These are phyloP conservation scores for Sisor rabdophorus DNA, from an alignment of 2,113 vertebrate species.

Conservation along the genomic window DNA sequence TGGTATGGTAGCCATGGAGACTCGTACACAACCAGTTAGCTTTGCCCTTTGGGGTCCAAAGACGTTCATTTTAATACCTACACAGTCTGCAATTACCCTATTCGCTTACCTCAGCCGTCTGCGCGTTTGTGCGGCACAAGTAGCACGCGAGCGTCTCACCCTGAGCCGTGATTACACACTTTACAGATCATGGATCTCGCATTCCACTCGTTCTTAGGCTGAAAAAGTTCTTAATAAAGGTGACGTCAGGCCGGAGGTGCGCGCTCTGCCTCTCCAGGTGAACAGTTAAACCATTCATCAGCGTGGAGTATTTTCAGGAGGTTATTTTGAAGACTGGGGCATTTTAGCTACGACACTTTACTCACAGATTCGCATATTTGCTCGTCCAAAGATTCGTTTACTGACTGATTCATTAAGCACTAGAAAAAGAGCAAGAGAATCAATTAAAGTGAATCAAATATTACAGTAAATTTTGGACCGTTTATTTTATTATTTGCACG, in stretches of 20 bases:
- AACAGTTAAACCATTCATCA: not conserved
- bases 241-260: constrained; percentile 9
- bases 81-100: constrained; percentile 43
- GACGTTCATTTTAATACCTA: constrained; percentile 34
- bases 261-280: not conserved
- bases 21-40: constrained; percentile 37
- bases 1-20: constrained; percentile 47
- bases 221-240: constrained; percentile 30
- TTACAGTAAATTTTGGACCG: too few relatives aligned
- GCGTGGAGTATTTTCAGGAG: not conserved
- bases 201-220: constrained; percentile 49
- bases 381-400: not conserved
- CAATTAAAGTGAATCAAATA: not conserved
- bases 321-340: not conserved
- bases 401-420: not conserved
- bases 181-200: not conserved
- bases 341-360: not conserved
- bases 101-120: not conserved
- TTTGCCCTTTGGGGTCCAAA: constrained; percentile 35
- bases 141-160: not conserved
- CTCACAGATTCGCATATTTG: not conserved
- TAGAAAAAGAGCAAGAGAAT: not conserved
- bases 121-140: not conserved
- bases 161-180: constrained; percentile 64
- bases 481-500: too few relatives aligned